Base-by-base conservation (phyloP, 2,797 vertebrate species). In the Myotis vivesi region DNA sequence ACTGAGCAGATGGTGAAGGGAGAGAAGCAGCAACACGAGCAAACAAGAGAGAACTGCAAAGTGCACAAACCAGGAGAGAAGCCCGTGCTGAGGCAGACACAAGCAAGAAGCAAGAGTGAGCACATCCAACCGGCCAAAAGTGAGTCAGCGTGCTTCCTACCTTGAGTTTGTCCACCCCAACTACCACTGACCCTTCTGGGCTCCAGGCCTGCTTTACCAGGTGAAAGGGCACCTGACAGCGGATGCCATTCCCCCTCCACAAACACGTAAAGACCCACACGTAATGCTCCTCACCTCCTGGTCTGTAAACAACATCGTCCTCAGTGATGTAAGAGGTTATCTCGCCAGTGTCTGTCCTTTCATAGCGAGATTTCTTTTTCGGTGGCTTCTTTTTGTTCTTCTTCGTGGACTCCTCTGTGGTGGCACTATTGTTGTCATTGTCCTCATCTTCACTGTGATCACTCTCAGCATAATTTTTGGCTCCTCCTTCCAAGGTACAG, bases 381-480 rank as follows among this genome's bases (percentile, higher is more conserved):
- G 99, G 99, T 4, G 99, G 98, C 95, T 99, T 99, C 98, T 99
- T 99, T 62, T 99, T 99, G 98, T 98, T 99, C 89, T 99, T 99
- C 98, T 99, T 99, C 0, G 98, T 98, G 81, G 98, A 98, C 96
- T 99, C 99, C 98, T 99, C 99, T 0, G 99, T 98, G 49, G 99
- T 99, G 94, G 98, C 98, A 4, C 98, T 98, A 90, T 99, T 99
- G 85, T 99, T 99, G 96, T 99, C 99, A 30, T 99, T 99, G 98
- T 99, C 99, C 96, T 99, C 99, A 0, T 99, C 99, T 49, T 99
- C 99, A 0, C 99, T 99, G 97, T 99, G 99, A 57, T 99, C 99
- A 0, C 99, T 99, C 97, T 99, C 99, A 0, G 99, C 99, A 41
- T 99, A 99, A 98, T 99, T 99, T 98, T 99, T 99, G 98, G 99